These are phyloP conservation scores for Phrynocephalus guinanensis DNA, from an alignment of 2,797 vertebrate genomes.

Conservation along the genomic window DNA sequence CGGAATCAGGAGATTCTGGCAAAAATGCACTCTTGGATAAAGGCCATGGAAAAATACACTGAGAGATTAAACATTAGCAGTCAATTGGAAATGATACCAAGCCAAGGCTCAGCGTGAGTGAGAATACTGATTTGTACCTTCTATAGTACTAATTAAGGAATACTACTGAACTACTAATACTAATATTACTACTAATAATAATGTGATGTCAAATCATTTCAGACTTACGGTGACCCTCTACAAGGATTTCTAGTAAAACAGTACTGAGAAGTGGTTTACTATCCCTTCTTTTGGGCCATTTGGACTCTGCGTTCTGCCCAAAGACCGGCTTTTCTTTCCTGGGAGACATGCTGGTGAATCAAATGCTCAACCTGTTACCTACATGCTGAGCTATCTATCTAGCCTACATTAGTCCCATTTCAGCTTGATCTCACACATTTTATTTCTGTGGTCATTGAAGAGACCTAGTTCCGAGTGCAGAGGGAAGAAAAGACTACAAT, in stretches of 20 bases:
- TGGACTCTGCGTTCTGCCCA: too few relatives aligned
- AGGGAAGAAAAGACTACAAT: too few relatives aligned
- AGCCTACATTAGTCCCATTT: too few relatives aligned
- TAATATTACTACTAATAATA: not conserved
- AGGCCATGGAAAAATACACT: too few relatives aligned
- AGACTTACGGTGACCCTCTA: too few relatives aligned
- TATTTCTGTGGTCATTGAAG: not conserved
- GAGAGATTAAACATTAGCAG: not conserved
- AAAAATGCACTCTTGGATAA: not conserved
- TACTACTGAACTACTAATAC: not conserved
- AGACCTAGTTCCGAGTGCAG: not conserved
- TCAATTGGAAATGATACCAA: not conserved
- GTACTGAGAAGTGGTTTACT: too few relatives aligned
- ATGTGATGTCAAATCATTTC: too few relatives aligned
- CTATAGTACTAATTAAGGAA: not conserved
- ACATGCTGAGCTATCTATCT: not conserved
- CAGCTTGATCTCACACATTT: not conserved
- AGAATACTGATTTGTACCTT: not conserved
- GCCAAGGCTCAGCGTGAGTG: not conserved
- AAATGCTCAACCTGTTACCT: too few relatives aligned
- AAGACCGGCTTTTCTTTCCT: too few relatives aligned
- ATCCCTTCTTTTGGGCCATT: too few relatives aligned
- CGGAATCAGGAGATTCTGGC: not conserved
- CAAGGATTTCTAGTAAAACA: too few relatives aligned
- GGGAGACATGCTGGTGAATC: too few relatives aligned